Conservation (phyloP, 1,140 invertebrate genomes). For the Drosophila nebulosa region DNA sequence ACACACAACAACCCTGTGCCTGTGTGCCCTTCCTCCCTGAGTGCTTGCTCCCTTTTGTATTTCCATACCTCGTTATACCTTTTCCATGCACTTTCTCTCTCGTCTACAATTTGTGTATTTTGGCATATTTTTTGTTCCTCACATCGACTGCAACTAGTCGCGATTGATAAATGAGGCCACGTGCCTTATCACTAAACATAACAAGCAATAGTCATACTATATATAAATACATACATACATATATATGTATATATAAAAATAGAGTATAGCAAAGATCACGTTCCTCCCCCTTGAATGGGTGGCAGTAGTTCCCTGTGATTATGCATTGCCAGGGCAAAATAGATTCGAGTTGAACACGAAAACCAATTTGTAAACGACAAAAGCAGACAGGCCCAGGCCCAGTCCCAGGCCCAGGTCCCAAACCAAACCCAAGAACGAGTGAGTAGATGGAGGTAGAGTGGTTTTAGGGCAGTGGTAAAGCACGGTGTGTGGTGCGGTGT, state of each 20-base stretch:
- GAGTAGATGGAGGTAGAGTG: not conserved
- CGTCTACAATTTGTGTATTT: constrained; percentile 28
- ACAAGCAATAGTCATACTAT: constrained; percentile 54
- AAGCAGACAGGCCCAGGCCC: constrained; percentile 39
- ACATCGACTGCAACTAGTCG: constrained; percentile 36
- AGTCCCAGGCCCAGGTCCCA: not conserved
- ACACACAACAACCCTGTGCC: constrained; percentile 24
- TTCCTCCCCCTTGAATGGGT: not conserved
- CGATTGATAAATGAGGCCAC: constrained; percentile 75
- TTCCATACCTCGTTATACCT: constrained; percentile 9
- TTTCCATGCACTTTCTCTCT: constrained; percentile 20
- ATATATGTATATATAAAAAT: constrained; percentile 50
- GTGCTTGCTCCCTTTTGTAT: too few relatives aligned
- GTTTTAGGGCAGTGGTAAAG: not conserved
- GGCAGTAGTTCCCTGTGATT: constrained; percentile 51
- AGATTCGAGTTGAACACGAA: constrained; percentile 70
- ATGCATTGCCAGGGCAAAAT: constrained; percentile 66
- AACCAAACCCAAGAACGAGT: not conserved
- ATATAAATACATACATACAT: constrained; percentile 2
- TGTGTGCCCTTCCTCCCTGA: not conserved
- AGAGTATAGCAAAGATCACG: constrained; percentile 49
- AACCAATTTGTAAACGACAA: constrained; percentile 78
- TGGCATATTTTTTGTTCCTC: constrained; percentile 4
- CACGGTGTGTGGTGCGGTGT: not conserved
- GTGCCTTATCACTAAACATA: constrained; percentile 69